Evolutionary conservation across 2,888 invertebrate genomes (phyloP).

Genomic region (Nasonovia ribisnigri): DNA sequence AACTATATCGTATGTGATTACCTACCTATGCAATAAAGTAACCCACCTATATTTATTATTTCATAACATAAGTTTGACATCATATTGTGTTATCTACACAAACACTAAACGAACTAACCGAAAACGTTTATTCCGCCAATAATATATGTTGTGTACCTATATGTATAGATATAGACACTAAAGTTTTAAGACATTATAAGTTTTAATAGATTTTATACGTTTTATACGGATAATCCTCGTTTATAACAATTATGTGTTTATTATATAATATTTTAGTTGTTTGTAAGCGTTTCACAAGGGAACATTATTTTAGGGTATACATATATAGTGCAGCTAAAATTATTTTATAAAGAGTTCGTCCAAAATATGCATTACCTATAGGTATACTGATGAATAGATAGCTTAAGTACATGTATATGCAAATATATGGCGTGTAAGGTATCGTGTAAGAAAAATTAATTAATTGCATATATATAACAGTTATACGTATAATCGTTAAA

Average conservation of each 20-base stretch:
- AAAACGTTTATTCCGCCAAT: not conserved
- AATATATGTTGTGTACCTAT: not conserved
- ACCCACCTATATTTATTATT: not conserved
- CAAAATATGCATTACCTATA: not conserved
- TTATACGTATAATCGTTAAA: not conserved
- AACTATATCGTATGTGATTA: not conserved
- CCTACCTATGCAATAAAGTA: not conserved
- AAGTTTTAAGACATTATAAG: slow-evolving; percentile 35
- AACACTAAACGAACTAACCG: not conserved
- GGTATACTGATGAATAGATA: not conserved
- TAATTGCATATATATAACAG: not conserved
- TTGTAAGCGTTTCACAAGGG: not conserved
- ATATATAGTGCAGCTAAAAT: not conserved
- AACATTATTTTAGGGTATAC: not conserved
- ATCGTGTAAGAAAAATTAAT: not conserved
- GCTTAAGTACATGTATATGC: not conserved
- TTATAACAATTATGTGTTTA: slow-evolving; percentile 32
- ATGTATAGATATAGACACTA: not conserved
- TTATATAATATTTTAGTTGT: not conserved
- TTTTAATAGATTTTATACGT: slow-evolving; percentile 28
- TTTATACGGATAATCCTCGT: not conserved
- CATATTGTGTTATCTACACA: not conserved
- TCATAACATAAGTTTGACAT: not conserved
- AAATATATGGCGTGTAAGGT: not conserved
- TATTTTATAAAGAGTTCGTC: not conserved